Evolutionary conservation across 2,888 invertebrate species (phyloP), one percentile per base, ranked within the genome.

Genomic region (Pristionchus maxplancki): DNA sequence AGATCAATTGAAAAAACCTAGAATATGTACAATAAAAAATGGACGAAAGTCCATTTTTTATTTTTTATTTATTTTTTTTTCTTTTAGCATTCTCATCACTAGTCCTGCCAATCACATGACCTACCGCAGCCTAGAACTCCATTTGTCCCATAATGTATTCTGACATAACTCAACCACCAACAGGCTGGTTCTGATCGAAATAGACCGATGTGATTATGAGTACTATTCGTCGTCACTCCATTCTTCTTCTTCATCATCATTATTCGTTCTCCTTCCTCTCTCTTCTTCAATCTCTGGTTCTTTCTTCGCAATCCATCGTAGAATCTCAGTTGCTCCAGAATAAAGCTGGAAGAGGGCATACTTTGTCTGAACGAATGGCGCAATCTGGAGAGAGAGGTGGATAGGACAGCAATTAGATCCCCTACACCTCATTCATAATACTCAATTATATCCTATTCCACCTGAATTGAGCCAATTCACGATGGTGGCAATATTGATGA

Each of bases 241-340:
- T 81, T 50, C 81, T 40, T 81, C 78, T 48, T 78, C 81, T 81
- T 81, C 81, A 24, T 31, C 50, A 31, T 31, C 31, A 28, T 28
- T 28, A 50, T 81, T 81, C 31, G 11, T 50, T 37, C 50, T 50
- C 50, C 11, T 24, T 48, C 37, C 37, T 17, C 5, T 44, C 48
- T 37, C 71, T 8, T 40, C 31, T 40, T 37, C 37, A 0, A 74
- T 40, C 6, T 74, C 74, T 24, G 9, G 9, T 74, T 37, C 24
- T 11, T 74, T 74, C 74, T 74, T 74, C 24, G 74, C 20, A 74
- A 74, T 74, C 74, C 74, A 74, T 24, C 74, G 74, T 40, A 74
- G 40, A 74, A 81, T 50, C 37, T 81, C 81, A 4, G 31, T 81
- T 48, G 50, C n/a, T 48, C 81, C 81, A 17, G 81, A 81, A 81